Evolutionary conservation across 2,113 vertebrate genomes (phyloP), one percentile per base, ranked within the genome.

Genomic region (Phoenicopterus ruber): DNA sequence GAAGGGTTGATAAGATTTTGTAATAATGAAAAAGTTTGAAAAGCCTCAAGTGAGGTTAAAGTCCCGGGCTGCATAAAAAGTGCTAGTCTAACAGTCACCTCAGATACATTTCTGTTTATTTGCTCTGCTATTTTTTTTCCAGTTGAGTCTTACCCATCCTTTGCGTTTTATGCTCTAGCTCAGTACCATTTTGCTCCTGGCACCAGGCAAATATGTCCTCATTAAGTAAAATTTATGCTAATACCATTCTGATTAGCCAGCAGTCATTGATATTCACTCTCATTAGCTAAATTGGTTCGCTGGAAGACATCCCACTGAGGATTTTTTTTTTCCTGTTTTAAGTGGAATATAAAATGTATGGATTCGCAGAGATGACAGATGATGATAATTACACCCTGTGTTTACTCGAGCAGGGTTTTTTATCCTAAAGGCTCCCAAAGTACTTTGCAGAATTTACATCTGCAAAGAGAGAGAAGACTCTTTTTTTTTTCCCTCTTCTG

Each of bases 191-290:
- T 94, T 76, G 42, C 81, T 92, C 59, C 73, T 79, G 89, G 95
- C 89, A 91, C 9, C 54, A 54, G 72, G 70, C 78, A 95, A 92
- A 86, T 82, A 93, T 21, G 49, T 94, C 92, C 95, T 96, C 90
- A 93, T 94, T 95, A 95, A 93, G 84, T 93, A 93, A 93, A 95
- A 90, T 94, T 96, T 97, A 94, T 94, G 90, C 95, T 96, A 96
- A 97, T 97, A 82, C 81, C 71, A 92, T 96, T 95, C 93, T 96
- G 90, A 96, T 97, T 96, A 95, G 55, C 84, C 71, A 91, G 82
- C 89, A 95, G 91, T 96, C 94, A 95, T 90, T 96, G 95, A 97
- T 96, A 96, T 93, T 96, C 94, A 57, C 67, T 93, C 94, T 96
- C 89, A 95, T 97, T 97, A 97, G 71, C 74, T 93, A 94, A 96